Evolutionary conservation across 1,140 invertebrate genomes (phyloP).

Genomic region (Helicorthomorpha holstii): DNA sequence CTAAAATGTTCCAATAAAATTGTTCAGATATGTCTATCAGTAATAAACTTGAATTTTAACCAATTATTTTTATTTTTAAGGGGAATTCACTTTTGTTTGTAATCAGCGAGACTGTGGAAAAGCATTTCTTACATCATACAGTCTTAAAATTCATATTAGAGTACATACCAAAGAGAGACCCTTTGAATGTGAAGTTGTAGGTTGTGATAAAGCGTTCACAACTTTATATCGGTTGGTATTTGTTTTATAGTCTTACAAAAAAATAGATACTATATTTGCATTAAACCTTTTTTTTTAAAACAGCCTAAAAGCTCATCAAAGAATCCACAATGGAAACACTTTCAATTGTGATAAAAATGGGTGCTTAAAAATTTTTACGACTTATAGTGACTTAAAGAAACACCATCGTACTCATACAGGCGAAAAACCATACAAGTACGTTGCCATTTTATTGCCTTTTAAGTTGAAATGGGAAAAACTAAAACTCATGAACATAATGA

Average conservation of each 20-base stretch:
- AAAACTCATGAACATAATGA: no score
- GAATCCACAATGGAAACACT: slow-evolving; percentile 84
- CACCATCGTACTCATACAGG: slow-evolving; percentile 80
- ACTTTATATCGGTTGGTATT: slow-evolving; percentile 56
- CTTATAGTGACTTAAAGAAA: slow-evolving; percentile 81
- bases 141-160: slow-evolving; percentile 81
- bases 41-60: no score
- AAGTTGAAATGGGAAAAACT: no score
- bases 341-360: slow-evolving; percentile 74
- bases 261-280: not conserved
- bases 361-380: slow-evolving; percentile 84
- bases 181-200: slow-evolving; percentile 42
- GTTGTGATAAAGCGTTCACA: slow-evolving; percentile 86
- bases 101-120: slow-evolving; percentile 71
- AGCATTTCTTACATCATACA: slow-evolving; percentile 86
- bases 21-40: no score
- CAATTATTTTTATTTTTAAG: slow-evolving; percentile 6
- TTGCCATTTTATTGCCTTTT: no score
- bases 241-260: not conserved
- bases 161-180: slow-evolving; percentile 91
- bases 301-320: slow-evolving; percentile 75
- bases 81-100: slow-evolving; percentile 77
- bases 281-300: slow-evolving; percentile 4
- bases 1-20: no score
- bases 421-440: slow-evolving; percentile 71